Evolutionary conservation across 1,140 invertebrate genomes (phyloP).

Genomic region (Bombus breviceps): DNA sequence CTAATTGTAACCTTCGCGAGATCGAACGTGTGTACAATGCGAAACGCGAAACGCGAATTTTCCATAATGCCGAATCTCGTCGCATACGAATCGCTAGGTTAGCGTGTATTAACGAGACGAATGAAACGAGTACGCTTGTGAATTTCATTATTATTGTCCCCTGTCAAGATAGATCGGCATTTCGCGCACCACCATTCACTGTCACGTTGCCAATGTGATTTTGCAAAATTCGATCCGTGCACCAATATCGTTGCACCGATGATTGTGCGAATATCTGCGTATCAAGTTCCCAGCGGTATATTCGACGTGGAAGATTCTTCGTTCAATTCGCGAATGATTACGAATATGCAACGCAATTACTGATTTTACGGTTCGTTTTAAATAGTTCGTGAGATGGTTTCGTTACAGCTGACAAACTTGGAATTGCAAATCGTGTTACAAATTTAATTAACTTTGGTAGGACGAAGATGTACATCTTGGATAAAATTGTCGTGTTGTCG

Average conservation of each 20-base stretch:
- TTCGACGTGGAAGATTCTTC: background rate
- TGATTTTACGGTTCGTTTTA: background rate
- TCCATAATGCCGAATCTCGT: background rate
- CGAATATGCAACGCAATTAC: background rate
- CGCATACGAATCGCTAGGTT: background rate
- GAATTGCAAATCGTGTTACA: background rate
- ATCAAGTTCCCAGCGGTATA: background rate
- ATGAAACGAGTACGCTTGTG: background rate
- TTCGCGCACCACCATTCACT: background rate
- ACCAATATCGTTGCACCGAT: no score
- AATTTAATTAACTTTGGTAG: background rate
- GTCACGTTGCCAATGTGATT: background rate
- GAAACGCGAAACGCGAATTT: background rate
- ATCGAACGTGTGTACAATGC: background rate
- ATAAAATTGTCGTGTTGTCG: background rate
- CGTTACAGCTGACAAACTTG: background rate
- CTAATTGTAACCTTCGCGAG: background rate
- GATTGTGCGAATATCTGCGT: background rate
- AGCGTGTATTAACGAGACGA: background rate
- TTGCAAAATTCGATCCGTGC: no score
- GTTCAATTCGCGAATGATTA: background rate
- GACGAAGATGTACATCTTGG: background rate
- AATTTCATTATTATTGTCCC: conserved; percentile 19
- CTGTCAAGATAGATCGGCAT: background rate
- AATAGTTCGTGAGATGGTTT: background rate